Evolutionary conservation across 2,797 vertebrate genomes (phyloP).

Genomic region (Emydoidea blandingii): DNA sequence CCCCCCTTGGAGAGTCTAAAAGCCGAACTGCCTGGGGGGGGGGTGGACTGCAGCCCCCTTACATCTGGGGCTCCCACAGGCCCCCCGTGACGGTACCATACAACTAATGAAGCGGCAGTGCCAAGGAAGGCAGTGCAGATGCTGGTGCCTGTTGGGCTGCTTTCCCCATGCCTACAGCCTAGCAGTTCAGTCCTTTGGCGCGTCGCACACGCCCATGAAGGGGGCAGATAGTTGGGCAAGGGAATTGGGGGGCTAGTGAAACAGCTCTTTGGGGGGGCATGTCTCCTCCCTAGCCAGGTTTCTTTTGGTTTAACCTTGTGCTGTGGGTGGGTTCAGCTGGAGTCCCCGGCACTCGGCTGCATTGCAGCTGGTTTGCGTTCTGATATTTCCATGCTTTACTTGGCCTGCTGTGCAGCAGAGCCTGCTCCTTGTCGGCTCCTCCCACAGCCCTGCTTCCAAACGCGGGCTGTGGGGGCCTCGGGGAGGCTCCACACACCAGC

Average conservation of each 20-base stretch:
- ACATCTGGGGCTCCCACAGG: no score
- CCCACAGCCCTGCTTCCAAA: not conserved
- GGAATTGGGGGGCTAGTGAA: not conserved
- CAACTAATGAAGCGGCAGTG: not conserved
- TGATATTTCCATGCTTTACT: not conserved
- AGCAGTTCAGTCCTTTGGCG: not conserved
- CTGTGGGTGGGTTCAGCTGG: not conserved
- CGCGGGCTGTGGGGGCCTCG: not conserved
- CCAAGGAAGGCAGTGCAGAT: not conserved
- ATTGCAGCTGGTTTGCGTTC: not conserved
- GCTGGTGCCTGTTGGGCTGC: no score
- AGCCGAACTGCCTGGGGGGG: no score
- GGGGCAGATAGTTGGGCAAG: not conserved
- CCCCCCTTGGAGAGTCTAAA: no score
- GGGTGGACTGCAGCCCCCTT: not conserved
- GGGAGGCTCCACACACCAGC: not conserved
- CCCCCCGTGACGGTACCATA: not conserved
- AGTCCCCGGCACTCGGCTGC: not conserved
- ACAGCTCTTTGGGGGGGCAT: not conserved
- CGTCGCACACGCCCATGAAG: not conserved
- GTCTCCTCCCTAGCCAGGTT: no score
- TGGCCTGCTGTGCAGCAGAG: not conserved
- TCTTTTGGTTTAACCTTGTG: not conserved
- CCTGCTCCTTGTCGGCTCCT: not conserved
- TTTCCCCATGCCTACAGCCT: not conserved